Evolutionary conservation across 2,113 vertebrate genomes (phyloP).

Genomic region (Hippocampus zosterae): DNA sequence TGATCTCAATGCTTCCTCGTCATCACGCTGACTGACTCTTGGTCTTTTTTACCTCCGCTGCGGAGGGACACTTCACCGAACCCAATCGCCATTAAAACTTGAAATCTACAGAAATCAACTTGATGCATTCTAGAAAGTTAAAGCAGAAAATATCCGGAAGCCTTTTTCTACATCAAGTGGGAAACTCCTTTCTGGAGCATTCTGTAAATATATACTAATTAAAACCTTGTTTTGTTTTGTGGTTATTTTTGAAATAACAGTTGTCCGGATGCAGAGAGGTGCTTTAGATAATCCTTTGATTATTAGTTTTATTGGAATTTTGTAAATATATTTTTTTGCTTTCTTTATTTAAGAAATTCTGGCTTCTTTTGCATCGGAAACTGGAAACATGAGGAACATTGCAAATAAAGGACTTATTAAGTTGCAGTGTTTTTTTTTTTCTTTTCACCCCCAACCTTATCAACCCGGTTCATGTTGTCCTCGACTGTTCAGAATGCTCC

Average conservation of each 20-base stretch:
- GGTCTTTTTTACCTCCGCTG: constrained; percentile 54
- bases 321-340: constrained; percentile 85
- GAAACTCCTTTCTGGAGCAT: constrained; percentile 74
- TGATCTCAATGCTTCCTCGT: constrained; percentile 69
- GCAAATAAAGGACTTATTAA: constrained; percentile 77
- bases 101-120: constrained; percentile 71
- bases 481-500: no score
- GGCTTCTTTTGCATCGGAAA: constrained; percentile 88
- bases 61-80: constrained; percentile 50
- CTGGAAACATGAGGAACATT: constrained; percentile 78
- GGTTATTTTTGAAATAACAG: constrained; percentile 72
- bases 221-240: constrained; percentile 43
- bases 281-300: constrained; percentile 85
- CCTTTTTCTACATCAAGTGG: constrained; percentile 75
- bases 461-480: neutral
- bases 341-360: constrained; percentile 89
- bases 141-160: constrained; percentile 72
- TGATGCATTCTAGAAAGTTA: constrained; percentile 60
- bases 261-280: constrained; percentile 81
- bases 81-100: constrained; percentile 73
- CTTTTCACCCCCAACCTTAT: constrained; percentile 10
- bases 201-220: constrained; percentile 75
- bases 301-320: constrained; percentile 83
- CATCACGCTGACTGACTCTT: constrained; percentile 58
- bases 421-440: constrained; percentile 53